Percentiles rank a stretch among this genome's conserved stretches.
Conservation (phyloP, 2,797 vertebrate species). For the Macropus fuliginosus region DNA sequence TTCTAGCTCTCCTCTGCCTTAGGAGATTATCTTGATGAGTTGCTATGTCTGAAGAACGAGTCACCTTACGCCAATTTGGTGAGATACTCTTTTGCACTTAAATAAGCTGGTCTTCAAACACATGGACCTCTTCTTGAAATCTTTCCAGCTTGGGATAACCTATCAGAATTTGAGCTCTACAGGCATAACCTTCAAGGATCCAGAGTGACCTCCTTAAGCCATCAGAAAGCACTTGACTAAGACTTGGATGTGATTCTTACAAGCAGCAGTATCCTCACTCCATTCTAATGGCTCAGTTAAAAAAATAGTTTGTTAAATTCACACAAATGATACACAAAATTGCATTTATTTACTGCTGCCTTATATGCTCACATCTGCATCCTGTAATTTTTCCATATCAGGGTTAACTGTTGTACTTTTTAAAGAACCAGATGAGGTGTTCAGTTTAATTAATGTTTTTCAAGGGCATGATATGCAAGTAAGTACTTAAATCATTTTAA, state of each 20-base stretch:
- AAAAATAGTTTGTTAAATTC: neutral
- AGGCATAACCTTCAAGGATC: neutral
- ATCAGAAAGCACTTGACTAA: neutral
- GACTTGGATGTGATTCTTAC: neutral
- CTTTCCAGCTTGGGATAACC: neutral
- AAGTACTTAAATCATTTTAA: neutral
- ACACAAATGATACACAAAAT: neutral
- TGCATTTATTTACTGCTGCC: neutral
- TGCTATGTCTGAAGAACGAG: neutral
- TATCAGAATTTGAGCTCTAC: neutral
- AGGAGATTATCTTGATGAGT: neutral
- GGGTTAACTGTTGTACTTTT: neutral
- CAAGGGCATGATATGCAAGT: neutral
- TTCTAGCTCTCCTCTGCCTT: neutral
- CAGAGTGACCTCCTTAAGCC: neutral
- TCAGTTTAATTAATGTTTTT: neutral
- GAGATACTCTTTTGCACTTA: neutral
- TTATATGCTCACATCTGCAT: neutral
- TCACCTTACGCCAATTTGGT: neutral
- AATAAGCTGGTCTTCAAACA: neutral
- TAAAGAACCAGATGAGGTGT: neutral
- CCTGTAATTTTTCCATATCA: neutral
- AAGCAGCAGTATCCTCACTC: neutral
- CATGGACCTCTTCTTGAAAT: neutral
- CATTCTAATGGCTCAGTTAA: neutral